These are phyloP conservation scores for Pangasius krempfi DNA, from an alignment of 2,797 vertebrate species.

Conservation along the genomic window DNA sequence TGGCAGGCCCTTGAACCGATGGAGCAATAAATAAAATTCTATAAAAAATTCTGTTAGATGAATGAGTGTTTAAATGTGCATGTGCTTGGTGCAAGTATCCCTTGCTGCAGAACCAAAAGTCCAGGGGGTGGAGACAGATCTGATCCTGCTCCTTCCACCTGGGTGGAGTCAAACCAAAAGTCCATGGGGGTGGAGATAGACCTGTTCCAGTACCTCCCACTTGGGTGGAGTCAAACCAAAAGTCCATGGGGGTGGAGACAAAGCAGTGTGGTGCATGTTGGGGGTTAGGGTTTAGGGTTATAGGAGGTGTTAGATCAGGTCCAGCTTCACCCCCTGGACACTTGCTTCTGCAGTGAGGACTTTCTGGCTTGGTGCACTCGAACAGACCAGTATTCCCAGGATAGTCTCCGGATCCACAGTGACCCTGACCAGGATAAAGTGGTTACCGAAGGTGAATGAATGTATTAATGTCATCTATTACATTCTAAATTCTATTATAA, in stretches of 20 bases:
- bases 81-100: too few species aligned
- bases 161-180: not conserved
- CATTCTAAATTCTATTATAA: not conserved
- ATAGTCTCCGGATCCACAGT: not conserved
- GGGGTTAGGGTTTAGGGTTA: not conserved
- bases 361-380: not conserved
- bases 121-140: not conserved
- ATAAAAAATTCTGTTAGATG: not conserved
- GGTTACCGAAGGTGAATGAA: not conserved
- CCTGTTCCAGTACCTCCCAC: too few species aligned
- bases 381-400: not conserved
- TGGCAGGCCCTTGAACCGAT: not conserved
- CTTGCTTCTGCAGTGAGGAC: not conserved
- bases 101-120: not conserved
- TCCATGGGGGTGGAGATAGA: not conserved
- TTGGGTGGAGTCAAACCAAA: not conserved
- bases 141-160: not conserved
- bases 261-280: not conserved
- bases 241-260: not conserved
- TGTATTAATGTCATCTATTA: not conserved
- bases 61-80: not conserved
- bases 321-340: not conserved
- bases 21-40: not conserved
- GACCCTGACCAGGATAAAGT: not conserved
- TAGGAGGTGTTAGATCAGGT: not conserved